Evolutionary conservation across 2,113 vertebrate genomes (phyloP), one percentile per base, ranked within the genome.

Genomic region (Dipodomys merriami): DNA sequence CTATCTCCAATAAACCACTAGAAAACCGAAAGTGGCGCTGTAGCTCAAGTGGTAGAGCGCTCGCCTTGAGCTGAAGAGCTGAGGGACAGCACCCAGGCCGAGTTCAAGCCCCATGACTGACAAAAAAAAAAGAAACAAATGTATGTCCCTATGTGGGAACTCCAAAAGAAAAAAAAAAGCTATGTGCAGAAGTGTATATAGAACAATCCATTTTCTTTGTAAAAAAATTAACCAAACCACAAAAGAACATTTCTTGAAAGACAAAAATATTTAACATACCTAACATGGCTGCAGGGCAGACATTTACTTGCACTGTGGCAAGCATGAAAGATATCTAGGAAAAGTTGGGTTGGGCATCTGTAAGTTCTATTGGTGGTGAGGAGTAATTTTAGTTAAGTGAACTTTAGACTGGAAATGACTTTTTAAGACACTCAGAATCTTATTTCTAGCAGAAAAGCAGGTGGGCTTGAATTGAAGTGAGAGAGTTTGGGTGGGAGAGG

Each of bases 221-320:
- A 64, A 88, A 89, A 89, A 71, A 20, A 82, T 27, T 74, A 95
- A 83, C 9, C 23, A 71, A 30, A 85, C 23, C 2, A 27, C 76
- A 81, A 30, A 30, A 90, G 39, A 80, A 82, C 64, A 90, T 95
- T 78, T 78, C 29, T 35, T n/a, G 73, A 86, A 81, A 91, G 69
- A 77, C 27, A n/a, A 90, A 91, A 85, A 93, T 82, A 9, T 33
- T 88, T 39, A 39, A 82, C 15, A 57, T 91, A 77, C n/a, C 39
- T 69, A 83, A 91, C 20, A 84, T 1, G 19, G 35, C 27, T 7
- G 33, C 67, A 68, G 33, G 62, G 62, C 22, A 64, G 62, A 25
- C 23, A 64, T 64, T 64, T 64, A 23, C 62, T 25, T 25, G 6
- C 8, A 25, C 62, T 64, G 9, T 64, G 62, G 22, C 22, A 64